Evolutionary conservation across 1,140 invertebrate species (phyloP).

Genomic region (Drosophila ambigua): DNA sequence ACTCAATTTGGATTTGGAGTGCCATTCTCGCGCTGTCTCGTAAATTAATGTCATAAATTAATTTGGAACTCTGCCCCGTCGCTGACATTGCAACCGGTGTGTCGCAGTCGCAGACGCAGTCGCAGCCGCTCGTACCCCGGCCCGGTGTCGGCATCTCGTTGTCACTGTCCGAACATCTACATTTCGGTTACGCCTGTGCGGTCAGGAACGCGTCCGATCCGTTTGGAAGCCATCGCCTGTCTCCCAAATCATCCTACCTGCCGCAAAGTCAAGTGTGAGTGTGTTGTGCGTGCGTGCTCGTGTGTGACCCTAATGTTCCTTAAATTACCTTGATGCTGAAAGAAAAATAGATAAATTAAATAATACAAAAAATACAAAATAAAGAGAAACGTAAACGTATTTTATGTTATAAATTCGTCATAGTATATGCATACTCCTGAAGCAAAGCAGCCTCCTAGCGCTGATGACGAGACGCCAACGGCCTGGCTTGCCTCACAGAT

Average conservation of each 20-base stretch:
- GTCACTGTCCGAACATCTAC: constrained; percentile 7
- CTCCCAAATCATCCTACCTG: constrained; percentile 53
- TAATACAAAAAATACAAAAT: neutral
- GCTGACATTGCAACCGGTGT: constrained; percentile 46
- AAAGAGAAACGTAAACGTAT: constrained; percentile 23
- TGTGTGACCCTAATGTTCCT: constrained; percentile 76
- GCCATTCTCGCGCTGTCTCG: constrained; percentile 71
- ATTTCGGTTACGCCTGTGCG: constrained; percentile 18
- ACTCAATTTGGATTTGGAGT: constrained; percentile 70
- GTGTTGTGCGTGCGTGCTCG: constrained; percentile 32
- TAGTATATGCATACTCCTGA: constrained; percentile 18
- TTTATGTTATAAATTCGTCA: constrained; percentile 51
- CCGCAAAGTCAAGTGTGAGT: constrained; percentile 47
- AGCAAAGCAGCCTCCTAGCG: neutral
- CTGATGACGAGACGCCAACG: neutral
- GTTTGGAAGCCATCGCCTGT: constrained; percentile 16
- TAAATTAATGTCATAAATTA: constrained; percentile 83
- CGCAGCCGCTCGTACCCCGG: constrained; percentile 1
- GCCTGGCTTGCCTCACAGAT: neutral
- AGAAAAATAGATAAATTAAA: constrained; percentile 33
- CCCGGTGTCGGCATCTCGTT: constrained; percentile 13
- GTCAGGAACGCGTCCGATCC: constrained; percentile 14
- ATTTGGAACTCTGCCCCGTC: constrained; percentile 50
- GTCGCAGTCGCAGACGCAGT: constrained; percentile 10
- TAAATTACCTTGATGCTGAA: constrained; percentile 74